A percentile compares a stretch with the other conserved stretches of the same genome.
Evolutionary conservation across 1,140 invertebrate genomes (phyloP).

Genomic region (Coelopa frigida): DNA sequence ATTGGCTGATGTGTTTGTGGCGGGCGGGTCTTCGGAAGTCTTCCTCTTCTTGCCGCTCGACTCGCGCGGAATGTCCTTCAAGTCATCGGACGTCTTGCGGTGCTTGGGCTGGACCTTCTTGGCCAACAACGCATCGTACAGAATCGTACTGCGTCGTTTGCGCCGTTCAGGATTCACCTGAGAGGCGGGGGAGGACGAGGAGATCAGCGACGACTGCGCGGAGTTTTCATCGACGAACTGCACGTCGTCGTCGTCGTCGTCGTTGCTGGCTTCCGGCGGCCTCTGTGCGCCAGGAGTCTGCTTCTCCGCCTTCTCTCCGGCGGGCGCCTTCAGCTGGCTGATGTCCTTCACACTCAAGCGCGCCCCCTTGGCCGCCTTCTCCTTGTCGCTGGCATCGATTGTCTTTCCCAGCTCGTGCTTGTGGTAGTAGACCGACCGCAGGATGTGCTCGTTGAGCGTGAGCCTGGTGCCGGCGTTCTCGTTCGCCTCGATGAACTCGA

Average conservation of each 20-base stretch:
- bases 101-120: not conserved
- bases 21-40: too few species aligned
- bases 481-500: conserved; percentile 7
- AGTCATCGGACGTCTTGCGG: too few species aligned
- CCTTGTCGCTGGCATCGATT: conserved; percentile 17
- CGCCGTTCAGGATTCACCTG: not conserved
- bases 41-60: too few species aligned
- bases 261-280: conserved; percentile 17
- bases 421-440: conserved; percentile 16
- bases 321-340: too few species aligned
- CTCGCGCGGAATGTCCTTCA: too few species aligned
- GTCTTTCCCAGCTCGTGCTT: conserved; percentile 13
- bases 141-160: not conserved
- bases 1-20: too few species aligned
- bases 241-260: conserved; percentile 22
- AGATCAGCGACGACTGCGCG: not conserved
- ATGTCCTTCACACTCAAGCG: too few species aligned
- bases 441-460: conserved; percentile 14
- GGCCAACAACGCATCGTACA: not conserved
- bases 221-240: conserved; percentile 5
- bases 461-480: conserved; percentile 10
- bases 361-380: conserved; percentile 5
- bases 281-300: conserved; percentile 12
- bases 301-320: not conserved
- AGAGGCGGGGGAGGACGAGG: not conserved